phyloP scores from a whole-genome alignment of 37 sponge, comb jelly and placozoan species.

The Eunapius fragilis region DNA sequence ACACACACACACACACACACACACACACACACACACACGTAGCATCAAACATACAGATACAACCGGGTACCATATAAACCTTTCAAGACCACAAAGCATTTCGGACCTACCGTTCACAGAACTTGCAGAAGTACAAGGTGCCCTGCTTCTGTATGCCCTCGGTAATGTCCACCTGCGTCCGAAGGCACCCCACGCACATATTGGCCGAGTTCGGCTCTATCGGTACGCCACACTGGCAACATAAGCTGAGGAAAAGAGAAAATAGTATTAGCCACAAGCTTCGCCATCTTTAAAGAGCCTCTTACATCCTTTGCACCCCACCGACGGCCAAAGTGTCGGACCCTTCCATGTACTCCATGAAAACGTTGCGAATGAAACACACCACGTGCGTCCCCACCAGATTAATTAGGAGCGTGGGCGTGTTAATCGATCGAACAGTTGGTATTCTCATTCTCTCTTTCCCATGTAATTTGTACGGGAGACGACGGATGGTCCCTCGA shows the following conservation, averaged over 20 bases:
- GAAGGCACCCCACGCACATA: constrained; percentile 93
- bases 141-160: constrained; percentile 90
- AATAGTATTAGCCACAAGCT: background rate
- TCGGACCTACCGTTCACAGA: constrained; percentile 81
- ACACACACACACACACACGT: background rate
- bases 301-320: background rate
- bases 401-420: too few relatives aligned
- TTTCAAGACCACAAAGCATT: background rate
- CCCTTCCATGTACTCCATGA: too few relatives aligned
- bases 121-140: constrained; percentile 85
- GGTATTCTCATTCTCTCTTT: too few relatives aligned
- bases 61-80: background rate
- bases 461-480: too few relatives aligned
- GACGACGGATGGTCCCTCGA: constrained; percentile 20
- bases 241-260: constrained; percentile 58
- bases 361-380: too few relatives aligned
- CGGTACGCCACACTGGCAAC: constrained; percentile 94
- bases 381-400: too few relatives aligned
- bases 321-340: too few relatives aligned
- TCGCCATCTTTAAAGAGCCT: background rate
- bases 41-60: background rate
- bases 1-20: too few relatives aligned
- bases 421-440: too few relatives aligned
- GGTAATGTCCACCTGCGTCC: constrained; percentile 89
- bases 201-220: constrained; percentile 95